phyloP scores from a whole-genome alignment of 1,140 invertebrate species.

The Adoxophyes honmai region DNA sequence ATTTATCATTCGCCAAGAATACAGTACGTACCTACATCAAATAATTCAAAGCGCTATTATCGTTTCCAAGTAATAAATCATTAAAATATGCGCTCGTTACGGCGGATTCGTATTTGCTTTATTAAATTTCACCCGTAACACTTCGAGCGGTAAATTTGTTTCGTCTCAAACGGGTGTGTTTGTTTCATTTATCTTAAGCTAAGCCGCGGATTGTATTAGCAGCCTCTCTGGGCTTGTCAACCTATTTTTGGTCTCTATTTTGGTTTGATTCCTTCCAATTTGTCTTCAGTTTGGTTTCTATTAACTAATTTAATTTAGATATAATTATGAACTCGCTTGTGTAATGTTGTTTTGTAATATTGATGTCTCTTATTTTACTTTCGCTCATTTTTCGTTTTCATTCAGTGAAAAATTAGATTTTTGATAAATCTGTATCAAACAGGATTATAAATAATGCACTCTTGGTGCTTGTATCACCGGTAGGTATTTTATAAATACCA shows the following conservation, averaged over 20 bases:
- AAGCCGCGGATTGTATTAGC: constrained; percentile 40
- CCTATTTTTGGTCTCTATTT: constrained; percentile 24
- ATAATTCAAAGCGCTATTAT: not conserved
- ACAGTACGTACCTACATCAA: no score
- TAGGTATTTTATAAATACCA: no score
- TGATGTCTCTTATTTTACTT: no score
- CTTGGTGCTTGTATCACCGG: no score
- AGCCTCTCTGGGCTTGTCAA: constrained; percentile 24
- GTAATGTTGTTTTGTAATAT: no score
- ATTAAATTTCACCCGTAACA: constrained; percentile 1
- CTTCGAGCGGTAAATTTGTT: constrained; percentile 3
- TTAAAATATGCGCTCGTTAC: constrained; percentile 5
- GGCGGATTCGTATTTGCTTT: constrained; percentile 3
- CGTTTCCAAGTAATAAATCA: not conserved
- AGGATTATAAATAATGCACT: no score
- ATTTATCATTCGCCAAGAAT: no score
- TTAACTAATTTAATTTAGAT: no score
- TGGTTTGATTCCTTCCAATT: no score
- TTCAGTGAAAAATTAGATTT: not conserved
- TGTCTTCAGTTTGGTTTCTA: no score
- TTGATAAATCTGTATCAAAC: no score
- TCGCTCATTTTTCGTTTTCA: not conserved
- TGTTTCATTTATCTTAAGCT: constrained; percentile 39
- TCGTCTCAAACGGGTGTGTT: constrained; percentile 15
- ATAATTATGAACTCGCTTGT: no score